Evolutionary conservation across 1,140 invertebrate genomes (phyloP), one percentile per base, ranked within the genome.

Genomic region (Drosophila pruinosa): DNA sequence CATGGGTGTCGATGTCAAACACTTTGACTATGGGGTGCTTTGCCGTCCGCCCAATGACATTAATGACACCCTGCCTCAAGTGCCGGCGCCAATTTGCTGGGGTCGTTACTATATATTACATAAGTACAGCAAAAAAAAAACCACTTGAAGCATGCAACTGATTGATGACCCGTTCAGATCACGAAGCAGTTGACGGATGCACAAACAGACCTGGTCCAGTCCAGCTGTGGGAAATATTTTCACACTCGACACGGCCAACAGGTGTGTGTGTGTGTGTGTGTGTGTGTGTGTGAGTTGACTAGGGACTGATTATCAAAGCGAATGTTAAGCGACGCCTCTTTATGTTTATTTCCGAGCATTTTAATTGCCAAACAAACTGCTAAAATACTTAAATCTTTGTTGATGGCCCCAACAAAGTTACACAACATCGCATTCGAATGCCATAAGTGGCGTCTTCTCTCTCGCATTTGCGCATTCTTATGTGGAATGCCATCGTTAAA

Each of bases 21-120:
- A 36, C 28, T 38, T 24, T 36, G 24, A 3, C 26, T 17, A 34
- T 59, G n/a, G 5, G 22, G 58, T 58, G 65, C 48, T n/a, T 63
- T 47, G 62, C 58, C 36, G 52, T 21, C 22, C 14, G 15, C 12
- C 22, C 17, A 52, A 12, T 70, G 67, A 63, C 67, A 63, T 64
- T 70, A 56, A 53, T 56, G 41, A 56, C 41, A 6, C 10, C 24
- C 41, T 15, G 61, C 24, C n/a, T 21, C 17, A 15, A 19, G 22
- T 39, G 19, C 21, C 43, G 43, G 17, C 28, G 47, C n/a, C 57
- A 48, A 61, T 62, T 62, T 26, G 38, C 19, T 62, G 21, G 26
- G 65, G 38, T 62, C 47, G 38, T 52, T 34, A 24, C 28, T 47
- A 26, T 4, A 22, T 17, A 17, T 70, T 70, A 28, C 67, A 70